Base-by-base conservation (phyloP, 2,888 invertebrate genomes). In the Apoda limacodes region DNA sequence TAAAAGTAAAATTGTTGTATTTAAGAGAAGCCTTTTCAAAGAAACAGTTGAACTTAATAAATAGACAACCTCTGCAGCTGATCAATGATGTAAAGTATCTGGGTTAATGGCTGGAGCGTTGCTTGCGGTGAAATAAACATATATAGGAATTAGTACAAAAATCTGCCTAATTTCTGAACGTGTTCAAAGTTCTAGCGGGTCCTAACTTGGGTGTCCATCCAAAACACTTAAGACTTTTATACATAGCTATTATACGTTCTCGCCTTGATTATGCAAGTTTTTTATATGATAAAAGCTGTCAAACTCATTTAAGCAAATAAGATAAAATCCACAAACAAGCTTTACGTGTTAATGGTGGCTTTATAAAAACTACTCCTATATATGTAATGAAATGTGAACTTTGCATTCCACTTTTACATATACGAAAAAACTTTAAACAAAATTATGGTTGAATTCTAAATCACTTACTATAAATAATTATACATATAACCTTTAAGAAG, bases 241-340 rank as follows among this genome's bases (percentile, higher is more conserved):
- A 34, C 25, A 32, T 34, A 17, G 19, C 34, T 7, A 9, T 32
- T 3, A 25, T 40, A n/a, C 22, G 35, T 5, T 35, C 35, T 15
- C 13, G 40, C 14, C 4, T 35, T 5, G 37, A 40, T 27, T 37
- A 35, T 11, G 29, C 15, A 2, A 15, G 32, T 9, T 40, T 35
- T 32, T 20, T 40, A 9, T 40, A 32, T 21, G 32, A 23, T 7
- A 30, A 24, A 17, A 32, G 34, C 25, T 22, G 34, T 15, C 13
- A 30, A 23, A 30, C 9, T 5, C 13, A 36, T 30, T 14, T 41
- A 6, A 17, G 9, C 2, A 41, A 38, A 22, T 9, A 38, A 13
- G 36, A 38, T 11, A 34, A 17, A 19, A 22, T 38, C 19, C 40
- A 40, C 17, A 38, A 38, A 12, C 38, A 34, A 20, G 31, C 38